Evolutionary conservation across 2,797 vertebrate genomes (phyloP).

Genomic region (Denticeps clupeoides): DNA sequence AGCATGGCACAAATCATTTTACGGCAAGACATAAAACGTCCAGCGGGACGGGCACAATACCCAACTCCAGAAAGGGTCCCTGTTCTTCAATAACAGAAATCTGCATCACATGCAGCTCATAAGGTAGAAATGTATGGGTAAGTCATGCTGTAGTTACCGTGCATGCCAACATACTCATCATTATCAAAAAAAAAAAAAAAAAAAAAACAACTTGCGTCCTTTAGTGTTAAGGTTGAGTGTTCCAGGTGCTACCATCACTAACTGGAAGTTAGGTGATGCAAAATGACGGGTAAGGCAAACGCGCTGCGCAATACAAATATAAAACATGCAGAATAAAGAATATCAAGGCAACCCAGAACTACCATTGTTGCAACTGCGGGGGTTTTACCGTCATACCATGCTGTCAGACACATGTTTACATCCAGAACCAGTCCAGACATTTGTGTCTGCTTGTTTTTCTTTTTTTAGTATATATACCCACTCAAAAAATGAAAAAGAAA

Average conservation of each 20-base stretch:
- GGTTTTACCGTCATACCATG: conserved; percentile 7
- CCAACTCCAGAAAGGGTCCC: conserved; percentile 12
- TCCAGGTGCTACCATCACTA: too few species aligned
- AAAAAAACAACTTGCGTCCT: too few species aligned
- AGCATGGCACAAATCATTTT: conserved; percentile 3
- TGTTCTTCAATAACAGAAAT: conserved; percentile 10
- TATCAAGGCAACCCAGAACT: conserved; percentile 22
- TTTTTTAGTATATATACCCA: too few species aligned
- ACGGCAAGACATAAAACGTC: too few species aligned
- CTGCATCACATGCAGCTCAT: conserved; percentile 25
- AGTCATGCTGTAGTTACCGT: conserved; percentile 25
- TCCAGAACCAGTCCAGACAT: conserved; percentile 12
- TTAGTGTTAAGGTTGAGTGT: too few species aligned
- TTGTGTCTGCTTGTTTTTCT: conserved; percentile 1
- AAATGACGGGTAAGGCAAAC: conserved; percentile 23
- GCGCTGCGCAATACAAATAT: conserved; percentile 23
- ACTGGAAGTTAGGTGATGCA: conserved; percentile 5
- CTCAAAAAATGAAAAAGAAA: too few species aligned
- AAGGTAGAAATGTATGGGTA: conserved; percentile 17
- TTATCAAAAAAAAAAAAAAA: too few species aligned
- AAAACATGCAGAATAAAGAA: conserved; percentile 29
- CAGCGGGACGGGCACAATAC: too few species aligned
- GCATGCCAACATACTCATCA: conserved; percentile 23
- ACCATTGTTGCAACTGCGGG: conserved; percentile 13
- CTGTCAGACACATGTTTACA: conserved; percentile 15